Evolutionary conservation across 2,888 invertebrate species (phyloP), one percentile per base, ranked within the genome.

Genomic region (Penaeus monodon): DNA sequence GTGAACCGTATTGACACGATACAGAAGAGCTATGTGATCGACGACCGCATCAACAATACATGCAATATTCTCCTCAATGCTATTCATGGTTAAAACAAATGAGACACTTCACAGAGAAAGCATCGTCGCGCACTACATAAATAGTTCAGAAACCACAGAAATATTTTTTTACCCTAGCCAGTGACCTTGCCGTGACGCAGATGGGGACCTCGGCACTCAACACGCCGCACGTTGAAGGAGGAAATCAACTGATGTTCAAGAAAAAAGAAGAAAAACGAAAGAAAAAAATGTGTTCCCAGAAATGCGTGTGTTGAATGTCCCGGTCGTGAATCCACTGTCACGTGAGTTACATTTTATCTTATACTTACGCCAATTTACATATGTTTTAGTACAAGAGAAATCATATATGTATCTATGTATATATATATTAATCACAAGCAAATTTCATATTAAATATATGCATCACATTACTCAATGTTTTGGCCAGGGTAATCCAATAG

Each of bases 121-220:
- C 81, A 86, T 86, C 86, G 65, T 87, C 86, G 82, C 86, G 78
- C 82, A 87, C 86, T 87, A 87, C 86, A 87, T 87, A 87, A 87
- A 87, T 87, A 87, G 78, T 87, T 83, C 86, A 79, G 82, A 87
- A 87, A 87, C 86, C 86, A 87, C 86, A 87, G 83, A 87, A 87
- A 83, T 78, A 77, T 86, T 27, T 22, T 78, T n/a, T 83, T 79
- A 82, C 86, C 86, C 83, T 78, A 83, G 82, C 86, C 86, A 82
- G 73, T 57, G 57, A 57, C 57, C 57, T 57, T 57, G 17, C 57
- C 57, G 57, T 57, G 57, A 57, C 57, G 57, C 0, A 20, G 57
- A 57, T 57, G 57, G 57, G 14, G 57, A 57, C 57, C 57, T 57
- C 17, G 57, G 10, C 57, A 57, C 57, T 57, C 57, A 20, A 14